phyloP scores from a whole-genome alignment of 2,888 invertebrate genomes.

The Heliconius aoede region DNA sequence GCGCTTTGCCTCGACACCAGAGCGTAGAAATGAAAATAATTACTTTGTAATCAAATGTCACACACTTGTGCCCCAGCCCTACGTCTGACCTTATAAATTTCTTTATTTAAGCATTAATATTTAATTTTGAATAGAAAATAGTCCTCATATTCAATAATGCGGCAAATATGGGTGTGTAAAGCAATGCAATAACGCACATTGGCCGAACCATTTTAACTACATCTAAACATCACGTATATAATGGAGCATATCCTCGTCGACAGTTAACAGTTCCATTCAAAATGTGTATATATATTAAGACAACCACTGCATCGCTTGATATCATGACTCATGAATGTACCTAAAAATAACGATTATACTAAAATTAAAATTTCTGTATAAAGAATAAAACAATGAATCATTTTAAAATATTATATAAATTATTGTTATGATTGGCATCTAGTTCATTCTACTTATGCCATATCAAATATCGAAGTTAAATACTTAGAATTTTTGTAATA shows the following conservation, averaged over 20 bases:
- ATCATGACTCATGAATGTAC: background rate
- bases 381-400: background rate
- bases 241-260: slow-evolving; percentile 20
- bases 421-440: background rate
- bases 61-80: too few relatives aligned
- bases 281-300: background rate
- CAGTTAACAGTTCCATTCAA: slow-evolving; percentile 13
- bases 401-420: background rate
- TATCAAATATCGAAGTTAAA: background rate
- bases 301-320: slow-evolving; percentile 9
- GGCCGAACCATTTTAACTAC: slow-evolving; percentile 9
- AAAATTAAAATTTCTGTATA: background rate
- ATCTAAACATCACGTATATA: slow-evolving; percentile 15
- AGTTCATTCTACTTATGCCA: background rate
- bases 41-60: too few relatives aligned
- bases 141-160: background rate
- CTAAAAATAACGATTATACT: background rate
- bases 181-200: slow-evolving; percentile 6
- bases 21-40: too few relatives aligned
- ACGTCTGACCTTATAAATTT: too few relatives aligned
- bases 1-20: too few relatives aligned
- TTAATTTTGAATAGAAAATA: background rate
- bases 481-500: background rate
- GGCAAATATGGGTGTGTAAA: background rate
- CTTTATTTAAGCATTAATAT: background rate